phyloP scores from a whole-genome alignment of 2,113 vertebrate species.

The cat (Felis catus) region DNA sequence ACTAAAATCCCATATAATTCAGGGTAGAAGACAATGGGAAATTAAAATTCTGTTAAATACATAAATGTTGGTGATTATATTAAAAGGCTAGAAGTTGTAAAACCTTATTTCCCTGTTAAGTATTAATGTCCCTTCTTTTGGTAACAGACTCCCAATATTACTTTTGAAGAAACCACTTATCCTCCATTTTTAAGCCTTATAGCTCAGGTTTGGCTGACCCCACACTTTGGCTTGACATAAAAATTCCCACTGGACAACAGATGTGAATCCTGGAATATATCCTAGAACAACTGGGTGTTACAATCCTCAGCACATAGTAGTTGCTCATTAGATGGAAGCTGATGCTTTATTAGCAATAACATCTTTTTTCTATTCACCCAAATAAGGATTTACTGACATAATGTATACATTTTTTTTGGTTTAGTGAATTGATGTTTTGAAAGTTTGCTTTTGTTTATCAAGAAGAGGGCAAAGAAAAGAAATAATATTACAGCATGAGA shows the following conservation, averaged over 20 bases:
- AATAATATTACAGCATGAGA: background rate
- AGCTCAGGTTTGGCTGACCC: background rate
- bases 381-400: background rate
- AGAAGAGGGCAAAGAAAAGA: background rate
- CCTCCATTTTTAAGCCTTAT: background rate
- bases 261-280: background rate
- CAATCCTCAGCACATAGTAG: background rate
- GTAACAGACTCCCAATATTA: background rate
- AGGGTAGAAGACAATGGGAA: background rate
- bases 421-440: background rate
- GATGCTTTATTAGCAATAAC: background rate
- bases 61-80: background rate
- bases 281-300: background rate
- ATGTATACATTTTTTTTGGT: background rate
- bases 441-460: background rate
- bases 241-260: background rate
- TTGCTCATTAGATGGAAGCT: background rate
- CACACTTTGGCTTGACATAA: background rate
- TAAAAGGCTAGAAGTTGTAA: background rate
- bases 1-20: background rate
- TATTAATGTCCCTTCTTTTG: background rate
- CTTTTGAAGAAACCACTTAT: background rate
- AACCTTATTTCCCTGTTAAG: background rate
- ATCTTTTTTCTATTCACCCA: background rate
- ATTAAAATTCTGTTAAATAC: constrained; percentile 1